Evolutionary conservation across 2,797 vertebrate species (phyloP).

Genomic region (Xenopus petersii): DNA sequence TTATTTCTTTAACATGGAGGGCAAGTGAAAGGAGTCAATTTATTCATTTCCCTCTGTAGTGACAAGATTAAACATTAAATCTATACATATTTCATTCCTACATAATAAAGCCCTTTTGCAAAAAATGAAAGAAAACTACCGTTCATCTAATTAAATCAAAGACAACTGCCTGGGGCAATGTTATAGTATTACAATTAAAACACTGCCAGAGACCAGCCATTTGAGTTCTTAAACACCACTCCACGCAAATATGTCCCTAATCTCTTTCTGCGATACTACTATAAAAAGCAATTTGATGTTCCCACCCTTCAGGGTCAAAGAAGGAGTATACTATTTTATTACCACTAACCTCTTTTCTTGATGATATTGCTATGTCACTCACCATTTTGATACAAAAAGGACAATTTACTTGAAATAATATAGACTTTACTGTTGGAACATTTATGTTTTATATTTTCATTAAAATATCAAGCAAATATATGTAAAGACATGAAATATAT

Average conservation of each 20-base stretch:
- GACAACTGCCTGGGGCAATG: constrained; percentile 70
- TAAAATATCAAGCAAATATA: no score
- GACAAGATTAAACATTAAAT: constrained; percentile 82
- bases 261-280: constrained; percentile 48
- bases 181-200: constrained; percentile 67
- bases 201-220: constrained; percentile 63
- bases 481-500: no score
- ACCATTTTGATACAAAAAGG: no score
- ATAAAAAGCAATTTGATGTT: background rate
- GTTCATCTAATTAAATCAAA: constrained; percentile 81
- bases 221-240: constrained; percentile 61
- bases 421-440: no score
- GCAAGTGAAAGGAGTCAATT: constrained; percentile 75
- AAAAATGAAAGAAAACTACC: constrained; percentile 66
- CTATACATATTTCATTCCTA: constrained; percentile 81
- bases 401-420: no score
- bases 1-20: constrained; percentile 69
- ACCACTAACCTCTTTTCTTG: background rate
- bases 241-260: constrained; percentile 56
- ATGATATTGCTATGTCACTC: no score
- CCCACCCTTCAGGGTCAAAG: background rate
- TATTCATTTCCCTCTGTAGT: constrained; percentile 69
- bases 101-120: constrained; percentile 75
- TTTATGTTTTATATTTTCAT: no score
- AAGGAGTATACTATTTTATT: background rate